Evolutionary conservation across 2,113 vertebrate species (phyloP).

Genomic region (Aepyceros melampus): DNA sequence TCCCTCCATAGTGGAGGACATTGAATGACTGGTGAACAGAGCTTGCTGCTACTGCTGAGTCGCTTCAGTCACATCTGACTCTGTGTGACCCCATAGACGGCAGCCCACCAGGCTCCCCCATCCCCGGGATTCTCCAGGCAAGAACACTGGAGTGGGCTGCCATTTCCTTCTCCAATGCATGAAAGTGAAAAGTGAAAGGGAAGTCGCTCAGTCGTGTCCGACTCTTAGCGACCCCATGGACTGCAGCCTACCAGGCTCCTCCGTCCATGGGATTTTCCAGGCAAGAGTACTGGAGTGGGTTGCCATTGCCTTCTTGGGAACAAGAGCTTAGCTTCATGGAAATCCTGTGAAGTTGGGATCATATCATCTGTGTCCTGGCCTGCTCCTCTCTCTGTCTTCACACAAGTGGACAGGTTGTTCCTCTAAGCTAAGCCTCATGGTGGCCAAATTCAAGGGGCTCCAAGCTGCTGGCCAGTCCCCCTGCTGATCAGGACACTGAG

Average conservation of each 20-base stretch:
- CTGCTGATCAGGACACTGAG: rapidly evolving
- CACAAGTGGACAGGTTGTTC: rapidly evolving
- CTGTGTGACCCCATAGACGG: rapidly evolving
- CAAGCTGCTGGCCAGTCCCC: rapidly evolving
- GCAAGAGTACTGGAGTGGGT: too few species aligned
- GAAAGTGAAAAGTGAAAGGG: too few species aligned
- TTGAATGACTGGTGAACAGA: rapidly evolving
- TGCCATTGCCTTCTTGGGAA: too few species aligned
- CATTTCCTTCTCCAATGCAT: too few species aligned
- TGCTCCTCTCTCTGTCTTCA: rapidly evolving
- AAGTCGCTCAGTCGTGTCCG: too few species aligned
- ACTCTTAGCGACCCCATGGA: too few species aligned
- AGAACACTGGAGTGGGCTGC: too few species aligned
- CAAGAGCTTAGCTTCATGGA: rapidly evolving
- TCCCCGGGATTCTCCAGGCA: too few species aligned
- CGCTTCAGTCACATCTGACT: rapidly evolving
- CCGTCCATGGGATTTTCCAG: too few species aligned
- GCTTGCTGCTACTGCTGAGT: neutral
- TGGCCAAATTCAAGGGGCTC: rapidly evolving
- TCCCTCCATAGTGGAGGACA: rapidly evolving
- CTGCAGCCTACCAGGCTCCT: too few species aligned
- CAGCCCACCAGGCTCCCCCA: too few species aligned
- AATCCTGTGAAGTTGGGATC: rapidly evolving
- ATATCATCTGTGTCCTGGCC: rapidly evolving
- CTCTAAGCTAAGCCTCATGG: rapidly evolving